Evolutionary conservation across 1,140 invertebrate species (phyloP).

Genomic region (Ostrea denselamellosa): DNA sequence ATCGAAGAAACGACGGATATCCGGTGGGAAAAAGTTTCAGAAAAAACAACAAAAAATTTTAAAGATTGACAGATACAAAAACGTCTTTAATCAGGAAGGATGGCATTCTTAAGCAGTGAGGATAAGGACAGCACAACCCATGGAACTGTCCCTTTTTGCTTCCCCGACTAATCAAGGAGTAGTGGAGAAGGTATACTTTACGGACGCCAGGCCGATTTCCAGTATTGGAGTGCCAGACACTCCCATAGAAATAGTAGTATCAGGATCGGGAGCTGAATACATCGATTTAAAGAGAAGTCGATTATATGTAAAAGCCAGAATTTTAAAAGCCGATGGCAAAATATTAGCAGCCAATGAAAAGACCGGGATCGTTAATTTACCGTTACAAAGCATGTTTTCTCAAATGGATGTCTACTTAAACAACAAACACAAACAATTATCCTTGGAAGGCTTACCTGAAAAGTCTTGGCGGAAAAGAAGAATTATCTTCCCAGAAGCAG

Average conservation of each 20-base stretch:
- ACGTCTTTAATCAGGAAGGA: neutral
- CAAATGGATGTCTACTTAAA: conserved; percentile 37
- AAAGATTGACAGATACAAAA: conserved; percentile 24
- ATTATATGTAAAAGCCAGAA: no score
- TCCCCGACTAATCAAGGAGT: no score
- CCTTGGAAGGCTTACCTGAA: conserved; percentile 49
- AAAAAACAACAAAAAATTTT: neutral
- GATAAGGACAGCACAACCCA: conserved; percentile 45
- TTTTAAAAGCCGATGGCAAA: conserved; percentile 50
- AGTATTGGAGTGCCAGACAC: no score
- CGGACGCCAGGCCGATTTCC: no score
- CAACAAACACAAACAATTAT: conserved; percentile 50
- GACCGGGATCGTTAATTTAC: conserved; percentile 49
- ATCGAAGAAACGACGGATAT: neutral
- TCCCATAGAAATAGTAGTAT: no score
- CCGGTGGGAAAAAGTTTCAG: no score
- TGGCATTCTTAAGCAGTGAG: neutral
- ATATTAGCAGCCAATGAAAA: conserved; percentile 43
- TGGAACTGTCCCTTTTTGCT: neutral
- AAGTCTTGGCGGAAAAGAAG: conserved; percentile 43
- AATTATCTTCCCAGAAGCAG: conserved; percentile 42
- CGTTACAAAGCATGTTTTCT: neutral
- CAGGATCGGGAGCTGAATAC: no score
- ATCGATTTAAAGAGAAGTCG: no score
- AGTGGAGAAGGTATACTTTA: no score